Conservation (phyloP, 2,113 vertebrate species). For the Oncorhynchus masou region DNA sequence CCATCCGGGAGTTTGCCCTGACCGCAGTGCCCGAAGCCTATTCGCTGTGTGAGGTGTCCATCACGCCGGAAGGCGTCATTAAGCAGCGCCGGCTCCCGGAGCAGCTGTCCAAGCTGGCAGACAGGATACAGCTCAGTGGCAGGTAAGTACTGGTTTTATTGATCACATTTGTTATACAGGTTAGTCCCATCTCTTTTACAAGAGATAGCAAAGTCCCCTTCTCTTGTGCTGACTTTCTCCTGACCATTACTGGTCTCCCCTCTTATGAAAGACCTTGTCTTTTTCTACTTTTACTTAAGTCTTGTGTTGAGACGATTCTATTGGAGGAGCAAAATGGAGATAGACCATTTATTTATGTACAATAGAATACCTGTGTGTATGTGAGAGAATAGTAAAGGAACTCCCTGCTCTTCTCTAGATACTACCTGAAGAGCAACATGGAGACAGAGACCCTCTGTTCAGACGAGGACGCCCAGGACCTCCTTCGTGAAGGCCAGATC, state of each 20-base stretch:
- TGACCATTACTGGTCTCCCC: background rate
- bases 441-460: slow-evolving; percentile 97
- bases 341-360: too few relatives aligned
- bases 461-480: slow-evolving; percentile 95
- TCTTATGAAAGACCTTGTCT: too few relatives aligned
- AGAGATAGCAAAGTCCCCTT: too few relatives aligned
- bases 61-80: slow-evolving; percentile 98
- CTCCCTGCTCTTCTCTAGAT: slow-evolving; percentile 67
- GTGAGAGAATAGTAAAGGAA: too few relatives aligned
- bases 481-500: slow-evolving; percentile 91
- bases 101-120: slow-evolving; percentile 95
- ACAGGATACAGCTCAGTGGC: slow-evolving; percentile 95
- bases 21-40: slow-evolving; percentile 89
- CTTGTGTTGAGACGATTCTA: too few relatives aligned
- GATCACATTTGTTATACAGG: too few relatives aligned
- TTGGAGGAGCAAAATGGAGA: too few relatives aligned
- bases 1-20: slow-evolving; percentile 93
- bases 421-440: slow-evolving; percentile 99
- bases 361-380: too few relatives aligned
- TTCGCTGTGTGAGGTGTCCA: slow-evolving; percentile 93
- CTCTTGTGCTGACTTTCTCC: background rate
- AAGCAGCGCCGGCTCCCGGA: slow-evolving; percentile 94
- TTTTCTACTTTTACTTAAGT: too few relatives aligned
- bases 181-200: too few relatives aligned
- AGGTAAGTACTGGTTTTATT: slow-evolving; percentile 71